phyloP scores from a whole-genome alignment of 2,113 vertebrate species.

The mouse (Mus musculus) region DNA sequence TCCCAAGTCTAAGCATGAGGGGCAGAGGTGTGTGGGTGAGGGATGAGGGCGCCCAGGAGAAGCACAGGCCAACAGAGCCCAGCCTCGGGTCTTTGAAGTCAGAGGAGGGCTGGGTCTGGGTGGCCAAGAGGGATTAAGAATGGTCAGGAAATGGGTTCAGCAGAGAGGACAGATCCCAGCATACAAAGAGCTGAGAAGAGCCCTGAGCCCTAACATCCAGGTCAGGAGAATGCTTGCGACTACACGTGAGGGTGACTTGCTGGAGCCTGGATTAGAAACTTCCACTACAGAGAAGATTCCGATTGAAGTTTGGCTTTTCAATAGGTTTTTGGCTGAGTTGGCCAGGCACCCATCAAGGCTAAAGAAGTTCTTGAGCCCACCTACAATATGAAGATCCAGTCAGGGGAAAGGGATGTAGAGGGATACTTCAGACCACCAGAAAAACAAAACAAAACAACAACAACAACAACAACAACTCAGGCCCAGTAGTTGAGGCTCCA shows the following conservation, averaged over 20 bases:
- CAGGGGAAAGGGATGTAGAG: too few species aligned
- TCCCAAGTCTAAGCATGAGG: background rate
- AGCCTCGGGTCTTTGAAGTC: background rate
- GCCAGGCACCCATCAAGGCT: too few species aligned
- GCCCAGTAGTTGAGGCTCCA: background rate
- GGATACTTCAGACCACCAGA: too few species aligned
- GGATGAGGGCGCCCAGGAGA: background rate
- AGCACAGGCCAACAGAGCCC: accelerated
- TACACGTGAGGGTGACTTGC: too few species aligned
- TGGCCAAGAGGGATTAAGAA: background rate
- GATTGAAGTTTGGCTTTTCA: too few species aligned
- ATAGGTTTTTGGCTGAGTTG: too few species aligned
- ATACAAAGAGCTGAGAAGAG: background rate
- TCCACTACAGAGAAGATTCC: too few species aligned
- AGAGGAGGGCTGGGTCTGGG: background rate
- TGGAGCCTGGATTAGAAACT: too few species aligned
- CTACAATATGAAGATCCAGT: too few species aligned
- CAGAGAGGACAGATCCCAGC: background rate
- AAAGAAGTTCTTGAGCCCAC: too few species aligned
- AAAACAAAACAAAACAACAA: too few species aligned
- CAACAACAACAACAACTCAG: too few species aligned
- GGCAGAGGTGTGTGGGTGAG: background rate
- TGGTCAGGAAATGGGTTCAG: background rate
- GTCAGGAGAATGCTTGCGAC: background rate
- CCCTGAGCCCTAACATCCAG: background rate